Evolutionary conservation across 2,888 invertebrate species (phyloP).

Genomic region (Thera britannica): DNA sequence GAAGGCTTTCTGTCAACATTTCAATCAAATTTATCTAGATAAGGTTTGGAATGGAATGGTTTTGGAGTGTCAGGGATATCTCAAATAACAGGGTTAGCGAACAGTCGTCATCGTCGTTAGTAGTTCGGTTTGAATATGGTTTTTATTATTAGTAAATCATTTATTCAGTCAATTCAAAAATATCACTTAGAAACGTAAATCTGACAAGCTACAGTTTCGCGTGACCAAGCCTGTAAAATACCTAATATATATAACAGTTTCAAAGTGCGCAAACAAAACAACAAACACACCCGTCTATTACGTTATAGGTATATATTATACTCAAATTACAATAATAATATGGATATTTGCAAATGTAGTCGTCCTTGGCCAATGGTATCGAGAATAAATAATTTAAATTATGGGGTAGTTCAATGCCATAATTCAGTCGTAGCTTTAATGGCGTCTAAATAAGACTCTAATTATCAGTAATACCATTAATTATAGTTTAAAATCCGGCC

Average conservation of each 20-base stretch:
- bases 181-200: too few relatives aligned
- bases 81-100: too few relatives aligned
- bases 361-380: neutral
- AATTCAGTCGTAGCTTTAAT: neutral
- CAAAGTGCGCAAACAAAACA: slow-evolving; percentile 5
- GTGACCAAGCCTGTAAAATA: too few relatives aligned
- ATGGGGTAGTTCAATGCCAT: neutral
- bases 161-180: too few relatives aligned
- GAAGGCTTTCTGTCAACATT: too few relatives aligned
- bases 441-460: neutral
- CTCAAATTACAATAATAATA: slow-evolving; percentile 1
- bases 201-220: too few relatives aligned
- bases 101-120: too few relatives aligned
- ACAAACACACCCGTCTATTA: slow-evolving; percentile 4
- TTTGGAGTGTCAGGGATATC: too few relatives aligned
- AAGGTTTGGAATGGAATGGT: too few relatives aligned
- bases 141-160: too few relatives aligned
- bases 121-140: too few relatives aligned
- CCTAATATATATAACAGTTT: neutral
- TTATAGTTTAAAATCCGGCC: neutral
- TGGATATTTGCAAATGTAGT: slow-evolving; percentile 13
- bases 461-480: neutral
- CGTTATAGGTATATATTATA: neutral
- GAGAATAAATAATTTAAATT: slow-evolving; percentile 9
- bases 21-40: too few relatives aligned